Base-by-base conservation (phyloP, 1,140 invertebrate species). In the Drosophila trapezifrons region DNA sequence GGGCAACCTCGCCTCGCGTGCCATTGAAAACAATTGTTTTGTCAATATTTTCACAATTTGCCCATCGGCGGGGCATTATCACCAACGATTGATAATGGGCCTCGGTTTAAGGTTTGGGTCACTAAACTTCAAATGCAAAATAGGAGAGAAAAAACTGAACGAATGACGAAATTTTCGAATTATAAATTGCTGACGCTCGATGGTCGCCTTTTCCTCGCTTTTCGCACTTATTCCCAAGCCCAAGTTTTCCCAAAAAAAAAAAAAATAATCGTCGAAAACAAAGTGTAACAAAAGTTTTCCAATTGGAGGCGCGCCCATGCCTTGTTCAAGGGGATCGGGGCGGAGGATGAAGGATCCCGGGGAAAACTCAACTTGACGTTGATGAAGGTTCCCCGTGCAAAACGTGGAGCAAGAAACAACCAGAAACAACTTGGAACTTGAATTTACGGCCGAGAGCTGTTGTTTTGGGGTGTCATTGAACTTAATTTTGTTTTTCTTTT, bases 21-120 rank as follows among this genome's bases (percentile, higher is more conserved):
- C 57, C 71, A 75, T 64, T 65, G 60, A 72, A 70, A 78, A 76
- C 84, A 89, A 87, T 89, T 87, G 84, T 87, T 87, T 87, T 89
- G 84, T 87, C 84, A 87, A 87, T 87, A 87, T 87, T 89, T 87
- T 80, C 80, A 84, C 84, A 89, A 87, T 90, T 87, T 79, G 72
- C 79, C 83, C 69, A 86, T 76, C 76, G 71, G 54, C 63, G 67
- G 59, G 67, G 63, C 38, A 46, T 83, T 73, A 79, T 79, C 82
- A 76, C n/a, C n/a, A n/a, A n/a, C n/a, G n/a, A n/a, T n/a, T n/a
- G n/a, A 55, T 59, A 18, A 32, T 20, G 51, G 32, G 13, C 18
- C 32, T 13, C 3, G 49, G 25, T 3, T 37, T 25, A 22, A 22
- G 42, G 62, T 46, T 20, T 62, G 64, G 82, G 69, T 80, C 66